Evolutionary conservation across 1,140 invertebrate species (phyloP), one percentile per base, ranked within the genome.

Genomic region (Sycophaga agraensis): DNA sequence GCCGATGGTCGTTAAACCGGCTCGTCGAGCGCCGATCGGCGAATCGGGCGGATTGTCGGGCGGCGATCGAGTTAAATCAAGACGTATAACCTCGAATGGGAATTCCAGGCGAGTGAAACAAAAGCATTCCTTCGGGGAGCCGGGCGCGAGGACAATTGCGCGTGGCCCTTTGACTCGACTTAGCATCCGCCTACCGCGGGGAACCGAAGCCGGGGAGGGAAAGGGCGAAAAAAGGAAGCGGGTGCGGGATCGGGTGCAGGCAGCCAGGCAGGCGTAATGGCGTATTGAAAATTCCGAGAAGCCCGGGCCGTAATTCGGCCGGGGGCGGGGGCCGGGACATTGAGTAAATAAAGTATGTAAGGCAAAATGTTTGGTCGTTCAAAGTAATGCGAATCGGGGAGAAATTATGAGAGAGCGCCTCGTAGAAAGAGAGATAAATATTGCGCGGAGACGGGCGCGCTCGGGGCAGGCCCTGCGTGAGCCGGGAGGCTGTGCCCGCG

Each of bases 351-450:
- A 62, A 62, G 59, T 62, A 62, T 17, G 59, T 49, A 49, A 62
- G 59, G 59, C 59, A 62, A 62, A 62, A 62, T 62, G 59, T 62
- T 62, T 62, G 45, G 59, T 62, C 59, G 59, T 62, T 62, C 53
- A 55, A 56, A 62, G 59, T 62, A 62, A 62, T 55, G 59, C 53
- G 59, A 60, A 48, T 54, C 40, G 50, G 35, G 59, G 50, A 48
- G 59, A 51, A 61, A 61, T 61, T 61, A 61, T 61, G 58, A 53
- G 43, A 31, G 35, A 39, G 21, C 14, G 45, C n/a, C n/a, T n/a
- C n/a, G n/a, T n/a, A 31, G 53, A 8, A 16, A 46, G 22, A 59
- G 63, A 63, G 53, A 59, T 50, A 43, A 31, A 31, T 31, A 4
- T 31, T 31, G 28, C 28, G 11, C 28, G 28, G 28, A 31, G 28